Evolutionary conservation across 2,888 invertebrate species (phyloP), one percentile per base, ranked within the genome.

Genomic region (Cynaeus angustus): DNA sequence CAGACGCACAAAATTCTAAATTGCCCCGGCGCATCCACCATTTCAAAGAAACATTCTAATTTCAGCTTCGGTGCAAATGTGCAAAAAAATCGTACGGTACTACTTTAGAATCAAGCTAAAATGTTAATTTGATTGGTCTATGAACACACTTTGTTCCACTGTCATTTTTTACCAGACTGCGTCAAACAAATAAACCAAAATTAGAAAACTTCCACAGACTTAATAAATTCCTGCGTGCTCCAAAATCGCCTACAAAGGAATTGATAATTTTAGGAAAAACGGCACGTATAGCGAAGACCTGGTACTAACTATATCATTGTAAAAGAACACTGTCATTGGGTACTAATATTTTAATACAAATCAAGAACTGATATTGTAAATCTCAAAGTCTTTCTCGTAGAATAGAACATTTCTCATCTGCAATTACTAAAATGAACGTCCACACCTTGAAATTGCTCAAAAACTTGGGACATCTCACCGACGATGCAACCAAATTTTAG

Each of bases 221-320:
- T n/a, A n/a, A n/a, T n/a, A n/a, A n/a, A n/a, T 21, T 21, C 21
- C 21, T 21, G 21, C 21, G 21, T 4, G 21, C 46, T 58, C 12
- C 41, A 68, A 72, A 68, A 74, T 75, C 77, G 79, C 80, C 79
- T 77, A 70, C 70, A 74, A 74, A 77, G 81, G 81, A 81, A 81
- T 81, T 81, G 81, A 81, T 78, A 74, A 72, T 70, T 70, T 66
- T 71, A 72, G 66, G 62, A 21, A 21, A 68, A 26, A 66, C 45
- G 28, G 16, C 12, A 48, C 59, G 46, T 41, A 33, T 33, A 46
- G 30, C 13, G 28, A 30, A 21, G 16, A 38, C 38, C n/a, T 64
- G 66, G 56, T 46, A 41, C 50, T 65, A 71, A 55, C 53, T 68
- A 68, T 68, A 68, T 68, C 66, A 62, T 43, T 70, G 66, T 50